Conservation (phyloP, 2,797 vertebrate species). For the Neosilurus mollespiculum region DNA sequence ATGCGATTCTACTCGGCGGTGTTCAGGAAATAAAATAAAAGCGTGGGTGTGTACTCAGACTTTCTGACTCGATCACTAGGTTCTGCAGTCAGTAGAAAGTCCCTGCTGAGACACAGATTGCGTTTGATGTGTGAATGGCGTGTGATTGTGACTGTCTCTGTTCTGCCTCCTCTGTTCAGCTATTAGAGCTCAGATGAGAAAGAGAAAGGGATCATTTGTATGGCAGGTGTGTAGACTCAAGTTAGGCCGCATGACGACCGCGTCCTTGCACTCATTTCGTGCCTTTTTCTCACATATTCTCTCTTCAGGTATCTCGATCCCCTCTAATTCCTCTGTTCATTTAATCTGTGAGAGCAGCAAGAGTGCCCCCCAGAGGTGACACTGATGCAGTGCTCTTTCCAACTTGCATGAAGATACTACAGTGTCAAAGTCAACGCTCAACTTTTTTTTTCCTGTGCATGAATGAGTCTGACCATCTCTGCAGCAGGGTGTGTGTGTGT, state of each 20-base stretch:
- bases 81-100: neutral
- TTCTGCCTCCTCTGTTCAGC: constrained; percentile 81
- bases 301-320: neutral
- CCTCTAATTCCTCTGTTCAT: too few relatives aligned
- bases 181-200: constrained; percentile 75
- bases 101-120: neutral
- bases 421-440: constrained; percentile 44
- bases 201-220: constrained; percentile 70
- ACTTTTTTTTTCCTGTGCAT: constrained; percentile 56
- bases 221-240: constrained; percentile 79
- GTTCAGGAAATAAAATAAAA: neutral
- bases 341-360: constrained; percentile 50
- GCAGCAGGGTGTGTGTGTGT: neutral
- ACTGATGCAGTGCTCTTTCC: constrained; percentile 65
- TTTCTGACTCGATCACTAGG: neutral
- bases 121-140: constrained; percentile 28
- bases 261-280: constrained; percentile 38
- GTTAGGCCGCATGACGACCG: constrained; percentile 74
- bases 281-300: neutral
- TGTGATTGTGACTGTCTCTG: constrained; percentile 78
- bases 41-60: neutral
- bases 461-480: constrained; percentile 46
- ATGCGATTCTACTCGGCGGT: neutral
- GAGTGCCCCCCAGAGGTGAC: constrained; percentile 67
- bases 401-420: constrained; percentile 74